phyloP scores from a whole-genome alignment of 2,888 invertebrate species.

The Nymphalis c-album region DNA sequence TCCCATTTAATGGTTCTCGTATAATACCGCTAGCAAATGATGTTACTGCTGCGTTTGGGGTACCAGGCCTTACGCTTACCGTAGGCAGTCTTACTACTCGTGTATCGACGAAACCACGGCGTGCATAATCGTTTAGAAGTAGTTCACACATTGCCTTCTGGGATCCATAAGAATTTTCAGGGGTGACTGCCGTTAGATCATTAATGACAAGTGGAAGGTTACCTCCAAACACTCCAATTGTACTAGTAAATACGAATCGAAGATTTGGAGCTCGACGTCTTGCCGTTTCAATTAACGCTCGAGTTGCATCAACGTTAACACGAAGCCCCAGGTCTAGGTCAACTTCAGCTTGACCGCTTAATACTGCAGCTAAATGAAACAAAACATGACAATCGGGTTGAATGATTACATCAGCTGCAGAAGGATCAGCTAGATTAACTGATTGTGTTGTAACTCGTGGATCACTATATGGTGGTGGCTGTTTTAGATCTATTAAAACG shows the following conservation, averaged over 20 bases:
- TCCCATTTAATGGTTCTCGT: constrained; percentile 63
- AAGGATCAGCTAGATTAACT: constrained; percentile 46
- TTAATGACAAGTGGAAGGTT: constrained; percentile 52
- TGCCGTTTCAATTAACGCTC: constrained; percentile 59
- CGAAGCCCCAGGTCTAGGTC: constrained; percentile 66
- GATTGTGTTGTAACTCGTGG: constrained; percentile 48
- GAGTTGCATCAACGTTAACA: constrained; percentile 67
- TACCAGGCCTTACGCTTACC: constrained; percentile 66
- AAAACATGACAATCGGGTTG: constrained; percentile 50
- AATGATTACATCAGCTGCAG: constrained; percentile 51
- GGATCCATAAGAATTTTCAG: constrained; percentile 67
- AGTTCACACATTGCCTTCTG: constrained; percentile 70
- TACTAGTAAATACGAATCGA: constrained; percentile 63
- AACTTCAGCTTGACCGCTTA: constrained; percentile 68
- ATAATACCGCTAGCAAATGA: constrained; percentile 71
- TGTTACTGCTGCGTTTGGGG: constrained; percentile 67
- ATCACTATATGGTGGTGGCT: constrained; percentile 41
- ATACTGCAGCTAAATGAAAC: constrained; percentile 69
- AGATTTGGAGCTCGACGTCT: constrained; percentile 49
- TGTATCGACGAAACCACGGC: constrained; percentile 65
- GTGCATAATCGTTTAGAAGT: constrained; percentile 64
- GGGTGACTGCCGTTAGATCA: constrained; percentile 59
- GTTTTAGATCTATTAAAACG: constrained; percentile 47
- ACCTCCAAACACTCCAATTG: constrained; percentile 64
- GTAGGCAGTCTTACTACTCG: constrained; percentile 65